Evolutionary conservation across 2,797 vertebrate genomes (phyloP), one percentile per base, ranked within the genome.

Genomic region (Petrocephalus sullivani): DNA sequence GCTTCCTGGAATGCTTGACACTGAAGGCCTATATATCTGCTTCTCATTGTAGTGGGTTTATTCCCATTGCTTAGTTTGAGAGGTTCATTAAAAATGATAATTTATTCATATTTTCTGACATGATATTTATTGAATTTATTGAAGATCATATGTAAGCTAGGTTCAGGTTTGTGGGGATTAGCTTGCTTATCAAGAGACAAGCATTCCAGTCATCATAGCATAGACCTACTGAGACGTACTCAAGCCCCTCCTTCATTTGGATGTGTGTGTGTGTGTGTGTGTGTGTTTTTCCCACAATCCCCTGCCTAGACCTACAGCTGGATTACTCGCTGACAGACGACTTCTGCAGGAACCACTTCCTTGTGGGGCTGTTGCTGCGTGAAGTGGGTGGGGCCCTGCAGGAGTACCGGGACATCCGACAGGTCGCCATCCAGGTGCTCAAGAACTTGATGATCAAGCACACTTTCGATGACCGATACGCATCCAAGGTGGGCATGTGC

Each of bases 401-500:
- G 87, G 98, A 99, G 93, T 97, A 97, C 92, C 95, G 97, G 92
- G 98, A 99, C 0, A 95, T 98, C 60, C 96, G 98, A 10, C 97
- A 97, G 92, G 97, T 97, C 2, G 94, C 98, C 88, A 97, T 99
- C 90, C 95, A 97, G 0, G 98, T 98, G 90, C 96, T 99, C 90
- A 99, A 99, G 96, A 97, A 96, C 92, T 94, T 99, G 93, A 98
- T 99, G 96, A 96, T 99, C 90, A 99, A 99, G 87, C 98, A 99
- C 93, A 96, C 97, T 0, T 99, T 98, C 89, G 98, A 99, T 87
- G 98, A 99, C 78, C 96, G 98, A 94, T 99, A 99, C 1, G 88
- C 92, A 89, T 96, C 96, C 5, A 97, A 97, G 95, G 98, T 99
- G 37, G 19, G 54, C n/a, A 8, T 14, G 28, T 19, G 7, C 46